Evolutionary conservation across 2,113 vertebrate species (phyloP), one percentile per base, ranked within the genome.

Genomic region (Colius striatus): DNA sequence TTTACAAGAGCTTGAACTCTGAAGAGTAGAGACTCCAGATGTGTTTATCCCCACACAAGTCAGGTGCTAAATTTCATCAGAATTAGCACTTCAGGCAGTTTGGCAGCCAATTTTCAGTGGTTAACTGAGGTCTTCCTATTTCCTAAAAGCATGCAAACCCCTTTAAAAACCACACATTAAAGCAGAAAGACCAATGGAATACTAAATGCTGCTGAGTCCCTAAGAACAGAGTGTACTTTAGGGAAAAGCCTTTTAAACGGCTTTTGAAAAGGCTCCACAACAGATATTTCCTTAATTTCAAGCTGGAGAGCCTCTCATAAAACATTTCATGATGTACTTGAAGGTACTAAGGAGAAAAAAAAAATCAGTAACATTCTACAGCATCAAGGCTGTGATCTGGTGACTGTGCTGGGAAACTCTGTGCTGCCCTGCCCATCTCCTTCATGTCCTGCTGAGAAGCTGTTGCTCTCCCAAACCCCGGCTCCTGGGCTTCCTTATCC

Each of bases 31-130:
- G 51, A 84, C 86, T 84, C 95, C 95, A 96, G 94, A 94, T 96
- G 94, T 86, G 92, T 93, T 95, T 96, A 90, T 77, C 83, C 76
- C 85, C 74, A 65, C 45, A 57, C 43, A 84, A 94, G 50, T 57
- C 61, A 90, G 94, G 95, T 96, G 95, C 94, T 93, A 94, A 94
- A 94, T 94, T 97, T 95, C 92, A 93, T 29, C 72, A 92, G 90
- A 92, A 91, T 92, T 96, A 94, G 91, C 94, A 91, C 93, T 80
- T 83, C 16, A 67, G 61, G 87, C 76, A 88, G 55, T 71, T 85
- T 80, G 83, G 91, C 91, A 93, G 94, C 70, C 89, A 78, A 6
- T 77, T 78, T 87, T 48, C 73, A 60, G 92, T 45, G 86, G 96
- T 78, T 94, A 90, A 90, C 29, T 77, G 72, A 53, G 38, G 68